Percentiles rank a stretch among this genome's conserved stretches.
phyloP scores from a whole-genome alignment of 1,140 invertebrate species.

The Platorchestia sp. region DNA sequence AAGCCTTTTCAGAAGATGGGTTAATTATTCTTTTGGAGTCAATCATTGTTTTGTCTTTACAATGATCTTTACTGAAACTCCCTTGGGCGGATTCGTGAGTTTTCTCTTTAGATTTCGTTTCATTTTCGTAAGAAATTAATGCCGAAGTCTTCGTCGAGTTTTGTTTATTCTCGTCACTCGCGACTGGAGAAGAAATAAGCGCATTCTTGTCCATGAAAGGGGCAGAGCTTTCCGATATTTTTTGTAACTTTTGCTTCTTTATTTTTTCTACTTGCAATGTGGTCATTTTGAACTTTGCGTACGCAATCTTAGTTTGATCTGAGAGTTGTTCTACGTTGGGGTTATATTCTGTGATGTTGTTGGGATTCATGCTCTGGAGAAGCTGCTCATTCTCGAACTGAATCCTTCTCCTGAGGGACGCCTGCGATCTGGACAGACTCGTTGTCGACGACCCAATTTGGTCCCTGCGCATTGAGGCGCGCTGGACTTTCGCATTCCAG shows the following conservation, averaged over 20 bases:
- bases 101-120: background rate
- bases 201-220: background rate
- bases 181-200: background rate
- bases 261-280: slow-evolving; percentile 64
- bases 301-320: slow-evolving; percentile 66
- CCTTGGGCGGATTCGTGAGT: background rate
- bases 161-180: background rate
- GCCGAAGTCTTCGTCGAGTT: background rate
- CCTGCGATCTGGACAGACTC: slow-evolving; percentile 63
- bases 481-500: slow-evolving; percentile 64
- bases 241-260: slow-evolving; percentile 54
- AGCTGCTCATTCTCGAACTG: slow-evolving; percentile 64
- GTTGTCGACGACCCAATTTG: slow-evolving; percentile 64
- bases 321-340: slow-evolving; percentile 63
- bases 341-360: slow-evolving; percentile 66
- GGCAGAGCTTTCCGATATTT: slow-evolving; percentile 47
- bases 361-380: slow-evolving; percentile 62
- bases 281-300: slow-evolving; percentile 68
- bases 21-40: background rate
- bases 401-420: slow-evolving; percentile 66
- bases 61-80: background rate
- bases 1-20: background rate
- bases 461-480: slow-evolving; percentile 60
- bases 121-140: slow-evolving; percentile 22
- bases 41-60: background rate